Evolutionary conservation across 2,888 invertebrate genomes (phyloP).

Genomic region (Lepidocyrtoides sp.): DNA sequence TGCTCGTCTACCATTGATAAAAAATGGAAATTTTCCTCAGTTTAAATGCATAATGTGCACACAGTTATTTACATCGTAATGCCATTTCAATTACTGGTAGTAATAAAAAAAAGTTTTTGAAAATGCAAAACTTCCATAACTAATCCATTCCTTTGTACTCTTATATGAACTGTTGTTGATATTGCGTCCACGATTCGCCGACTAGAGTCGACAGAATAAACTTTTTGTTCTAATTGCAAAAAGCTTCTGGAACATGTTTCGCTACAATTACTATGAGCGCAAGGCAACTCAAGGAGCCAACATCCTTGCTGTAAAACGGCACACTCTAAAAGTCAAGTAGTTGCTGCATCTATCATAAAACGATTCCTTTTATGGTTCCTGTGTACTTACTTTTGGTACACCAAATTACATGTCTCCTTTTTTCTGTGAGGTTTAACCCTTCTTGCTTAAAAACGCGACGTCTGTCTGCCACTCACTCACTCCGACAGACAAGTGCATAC

Average conservation of each 20-base stretch:
- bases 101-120: too few relatives aligned
- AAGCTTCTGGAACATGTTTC: not conserved
- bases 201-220: too few relatives aligned
- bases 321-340: not conserved
- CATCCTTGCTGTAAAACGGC: not conserved
- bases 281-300: not conserved
- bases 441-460: not conserved
- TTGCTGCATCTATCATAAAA: constrained; percentile 51
- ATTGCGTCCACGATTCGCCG: too few relatives aligned
- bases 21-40: too few relatives aligned
- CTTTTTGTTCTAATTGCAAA: too few relatives aligned
- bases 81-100: too few relatives aligned
- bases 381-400: not conserved
- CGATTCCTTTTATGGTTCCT: constrained; percentile 40
- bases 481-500: not conserved
- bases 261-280: not conserved
- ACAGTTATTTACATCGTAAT: too few relatives aligned
- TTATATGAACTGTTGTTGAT: too few relatives aligned
- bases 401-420: constrained; percentile 15
- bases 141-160: too few relatives aligned
- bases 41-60: too few relatives aligned
- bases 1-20: too few relatives aligned
- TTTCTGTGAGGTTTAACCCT: not conserved
- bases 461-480: not conserved
- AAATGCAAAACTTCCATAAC: too few relatives aligned